Evolutionary conservation across 1,140 invertebrate species (phyloP).

Genomic region (Varroa destructor): DNA sequence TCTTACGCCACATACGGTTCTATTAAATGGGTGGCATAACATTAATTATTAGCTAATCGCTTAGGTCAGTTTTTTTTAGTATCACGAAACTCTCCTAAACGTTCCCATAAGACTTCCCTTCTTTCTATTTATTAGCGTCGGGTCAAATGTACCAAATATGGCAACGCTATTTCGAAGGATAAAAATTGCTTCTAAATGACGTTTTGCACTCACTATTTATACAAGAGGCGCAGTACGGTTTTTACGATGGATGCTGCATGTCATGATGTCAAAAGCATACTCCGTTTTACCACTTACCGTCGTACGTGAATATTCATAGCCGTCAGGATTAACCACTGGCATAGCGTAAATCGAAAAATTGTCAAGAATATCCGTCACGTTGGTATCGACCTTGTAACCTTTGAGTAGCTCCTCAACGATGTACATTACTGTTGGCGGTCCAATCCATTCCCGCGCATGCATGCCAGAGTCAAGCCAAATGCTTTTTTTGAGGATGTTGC

Average conservation of each 20-base stretch:
- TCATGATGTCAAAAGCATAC: too few relatives aligned
- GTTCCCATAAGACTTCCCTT: too few relatives aligned
- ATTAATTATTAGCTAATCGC: too few relatives aligned
- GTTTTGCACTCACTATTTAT: too few relatives aligned
- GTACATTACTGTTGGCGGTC: constrained; percentile 53
- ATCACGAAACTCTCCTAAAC: too few relatives aligned
- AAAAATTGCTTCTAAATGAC: too few relatives aligned
- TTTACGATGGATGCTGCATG: too few relatives aligned
- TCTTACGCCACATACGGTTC: constrained; percentile 26
- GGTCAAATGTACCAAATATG: too few relatives aligned
- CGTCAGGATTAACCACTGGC: constrained; percentile 37
- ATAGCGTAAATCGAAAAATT: constrained; percentile 40
- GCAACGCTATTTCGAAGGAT: too few relatives aligned
- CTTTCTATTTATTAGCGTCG: too few relatives aligned
- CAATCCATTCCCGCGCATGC: constrained; percentile 61
- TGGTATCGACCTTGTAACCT: constrained; percentile 42
- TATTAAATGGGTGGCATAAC: background rate
- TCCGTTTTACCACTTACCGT: constrained; percentile 28
- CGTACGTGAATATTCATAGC: constrained; percentile 36
- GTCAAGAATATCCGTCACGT: constrained; percentile 33
- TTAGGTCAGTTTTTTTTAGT: too few relatives aligned
- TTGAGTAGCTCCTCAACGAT: constrained; percentile 47
- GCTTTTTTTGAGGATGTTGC: constrained; percentile 33
- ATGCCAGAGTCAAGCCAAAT: constrained; percentile 42
- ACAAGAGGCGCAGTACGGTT: too few relatives aligned